Conservation (phyloP, 2,888 invertebrate species). For the Cephus spinipes region DNA sequence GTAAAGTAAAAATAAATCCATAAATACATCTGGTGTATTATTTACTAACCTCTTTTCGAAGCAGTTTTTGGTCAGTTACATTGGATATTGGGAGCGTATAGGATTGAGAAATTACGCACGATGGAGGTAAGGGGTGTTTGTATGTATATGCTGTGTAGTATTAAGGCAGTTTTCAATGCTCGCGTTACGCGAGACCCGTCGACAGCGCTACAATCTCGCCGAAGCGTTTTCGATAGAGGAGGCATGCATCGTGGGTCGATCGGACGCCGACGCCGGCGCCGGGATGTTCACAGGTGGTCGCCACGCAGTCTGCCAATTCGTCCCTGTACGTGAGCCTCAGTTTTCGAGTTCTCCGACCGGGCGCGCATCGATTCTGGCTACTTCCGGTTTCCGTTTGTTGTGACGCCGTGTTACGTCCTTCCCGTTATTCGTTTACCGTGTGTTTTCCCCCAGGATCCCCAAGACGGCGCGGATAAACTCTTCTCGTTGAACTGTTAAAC, state of each 20-base stretch:
- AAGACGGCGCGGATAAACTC: neutral
- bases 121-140: neutral
- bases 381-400: conserved; percentile 53
- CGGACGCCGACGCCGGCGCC: conserved; percentile 54
- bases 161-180: neutral
- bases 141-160: neutral
- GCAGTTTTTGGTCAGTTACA: neutral
- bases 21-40: neutral
- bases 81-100: neutral
- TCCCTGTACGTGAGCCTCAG: conserved; percentile 45
- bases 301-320: conserved; percentile 60
- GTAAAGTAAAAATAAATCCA: neutral
- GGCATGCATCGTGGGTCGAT: conserved; percentile 7
- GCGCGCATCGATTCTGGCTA: conserved; percentile 25
- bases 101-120: neutral
- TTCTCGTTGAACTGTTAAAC: neutral
- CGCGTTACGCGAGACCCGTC: neutral
- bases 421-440: neutral
- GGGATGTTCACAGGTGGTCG: conserved; percentile 61
- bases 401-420: conserved; percentile 41
- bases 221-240: neutral
- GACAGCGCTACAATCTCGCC: neutral
- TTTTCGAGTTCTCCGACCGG: conserved; percentile 54
- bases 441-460: neutral
- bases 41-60: neutral